Base-by-base conservation (phyloP, 2,113 vertebrate species). In the Amphilophus citrinellus region DNA sequence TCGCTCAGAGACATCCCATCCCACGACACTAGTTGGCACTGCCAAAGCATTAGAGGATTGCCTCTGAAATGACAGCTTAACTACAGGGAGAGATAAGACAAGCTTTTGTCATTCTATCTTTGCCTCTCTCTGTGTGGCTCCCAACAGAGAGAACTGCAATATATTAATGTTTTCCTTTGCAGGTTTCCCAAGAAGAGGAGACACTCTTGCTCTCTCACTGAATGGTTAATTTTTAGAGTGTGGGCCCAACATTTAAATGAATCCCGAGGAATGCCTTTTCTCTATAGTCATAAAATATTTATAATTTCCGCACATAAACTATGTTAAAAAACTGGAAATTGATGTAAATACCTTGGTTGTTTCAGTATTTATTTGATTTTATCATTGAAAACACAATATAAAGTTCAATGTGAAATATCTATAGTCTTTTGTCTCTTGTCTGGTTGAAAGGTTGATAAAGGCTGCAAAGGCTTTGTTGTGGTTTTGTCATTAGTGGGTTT, bases 51-150 rank as follows among this genome's bases (percentile, higher is more conserved):
- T 68, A 50, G 65, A 87, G 59, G 80, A 80, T 79, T 80, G 39
- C 71, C 32, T 78, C 57, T 80, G 76, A 85, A 88, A 88, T 58
- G 83, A 90, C 90, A 89, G 79, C 76, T 79, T 77, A 86, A 86
- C 65, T 32, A 80, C 65, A 82, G 50, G 37, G 75, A 75, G 24
- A 68, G 77, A 87, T 68, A 85, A 76, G 75, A 65, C 79, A 73
- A 61, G 61, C 39, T 7, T 76, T 58, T 84, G 59, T 63, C 58
- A 39, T 50, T 80, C 58, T 62, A 39, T 85, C 27, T 17, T 10
- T 58, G 59, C 22, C 24, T 61, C 22, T 63, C 22, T 61, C 11
- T 60, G 37, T 44, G 11, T 30, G 32, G 56, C 75, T 81, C 37
- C 65, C 71, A 76, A 86, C 57, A 71, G 61, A 7, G 37, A 44